A percentile compares a stretch with the other conserved stretches of the same genome.
Conservation (phyloP, 1,140 invertebrate genomes). For the Listronotus bonariensis region DNA sequence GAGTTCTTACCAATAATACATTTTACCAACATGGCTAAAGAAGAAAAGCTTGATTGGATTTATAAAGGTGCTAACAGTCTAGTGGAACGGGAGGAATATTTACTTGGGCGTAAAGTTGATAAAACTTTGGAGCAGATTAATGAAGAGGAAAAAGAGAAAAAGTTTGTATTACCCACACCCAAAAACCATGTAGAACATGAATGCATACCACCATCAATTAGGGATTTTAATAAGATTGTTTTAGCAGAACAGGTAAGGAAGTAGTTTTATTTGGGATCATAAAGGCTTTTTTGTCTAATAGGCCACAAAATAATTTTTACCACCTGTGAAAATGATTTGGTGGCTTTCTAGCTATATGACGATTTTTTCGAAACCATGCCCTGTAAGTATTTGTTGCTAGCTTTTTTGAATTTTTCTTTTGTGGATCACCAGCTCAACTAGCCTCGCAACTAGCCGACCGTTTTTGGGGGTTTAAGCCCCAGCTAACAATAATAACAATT, state of each 20-base stretch:
- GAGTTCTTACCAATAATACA: no score
- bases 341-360: no score
- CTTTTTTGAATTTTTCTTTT: no score
- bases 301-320: no score
- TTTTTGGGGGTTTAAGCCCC: no score
- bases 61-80: conserved; percentile 68
- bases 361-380: no score
- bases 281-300: no score
- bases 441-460: no score
- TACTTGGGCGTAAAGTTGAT: conserved; percentile 86
- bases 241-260: conserved; percentile 57
- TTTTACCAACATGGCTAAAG: conserved; percentile 19
- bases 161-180: conserved; percentile 55
- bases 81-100: conserved; percentile 85
- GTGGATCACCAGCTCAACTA: no score
- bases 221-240: conserved; percentile 62
- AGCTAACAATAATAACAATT: no score
- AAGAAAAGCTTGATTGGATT: conserved; percentile 38
- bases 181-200: conserved; percentile 76
- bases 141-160: conserved; percentile 63
- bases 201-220: conserved; percentile 74
- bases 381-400: no score
- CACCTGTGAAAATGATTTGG: no score
- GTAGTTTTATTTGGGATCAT: conserved; percentile 11
- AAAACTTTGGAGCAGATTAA: conserved; percentile 77